Evolutionary conservation across 2,888 invertebrate genomes (phyloP), one percentile per base, ranked within the genome.

Genomic region (Mesochorus sp.): DNA sequence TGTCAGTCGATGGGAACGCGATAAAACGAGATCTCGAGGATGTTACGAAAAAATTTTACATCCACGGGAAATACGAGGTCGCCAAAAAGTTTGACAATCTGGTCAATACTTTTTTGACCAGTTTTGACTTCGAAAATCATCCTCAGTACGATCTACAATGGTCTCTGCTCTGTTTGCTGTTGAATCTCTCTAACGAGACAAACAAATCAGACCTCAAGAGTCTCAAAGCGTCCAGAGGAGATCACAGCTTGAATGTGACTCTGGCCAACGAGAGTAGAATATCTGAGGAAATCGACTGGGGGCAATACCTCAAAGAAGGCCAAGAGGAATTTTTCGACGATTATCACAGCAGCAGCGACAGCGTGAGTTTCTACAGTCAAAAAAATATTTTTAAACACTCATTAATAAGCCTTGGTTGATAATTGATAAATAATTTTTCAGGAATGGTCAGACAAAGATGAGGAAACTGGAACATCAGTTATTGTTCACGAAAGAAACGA

Each of bases 281-380:
- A n/a, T 89, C 89, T 3, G 91, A 92, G 74, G 89, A 90, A 51
- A 91, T 92, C 39, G 91, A 93, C 81, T 93, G 93, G 93, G 90
- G 85, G 0, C 86, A 89, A 26, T 92, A 92, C 86, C 87, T 93
- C 31, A 91, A 87, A 47, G 92, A 92, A 73, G 92, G 91, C 1
- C 89, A 92, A 62, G 85, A 86, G 10, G 83, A 88, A 3, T 91
- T 91, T 82, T 90, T 90, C 34, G 82, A 84, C 14, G 81, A 91
- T 67, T 89, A 87, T 72, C 83, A 86, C 47, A 88, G 88, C 51
- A 88, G 88, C 10, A 88, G 88, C 79, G 91, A 91, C 85, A 87
- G 86, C 85, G 72, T 83, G 49, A 79, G 79, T 31, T 31, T 70
- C 1, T 70, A 73, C 26, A 28, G 47, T 59, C 3, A 1, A 44